phyloP scores from a whole-genome alignment of 2,113 vertebrate species.

The Dasyornis broadbenti region DNA sequence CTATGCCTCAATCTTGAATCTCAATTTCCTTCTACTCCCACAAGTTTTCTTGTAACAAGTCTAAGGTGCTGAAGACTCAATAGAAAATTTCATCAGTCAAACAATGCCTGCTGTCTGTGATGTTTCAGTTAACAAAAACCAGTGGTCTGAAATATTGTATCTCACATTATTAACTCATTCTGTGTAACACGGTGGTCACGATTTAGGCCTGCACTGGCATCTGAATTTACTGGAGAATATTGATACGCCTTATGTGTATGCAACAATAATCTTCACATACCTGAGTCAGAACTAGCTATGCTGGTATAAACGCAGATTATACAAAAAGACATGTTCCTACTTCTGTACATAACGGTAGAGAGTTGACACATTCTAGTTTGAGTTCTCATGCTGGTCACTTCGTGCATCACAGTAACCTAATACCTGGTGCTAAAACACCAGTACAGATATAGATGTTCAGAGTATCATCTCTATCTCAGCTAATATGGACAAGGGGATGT shows the following conservation, averaged over 20 bases:
- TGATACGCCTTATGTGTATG: background rate
- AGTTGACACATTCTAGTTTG: background rate
- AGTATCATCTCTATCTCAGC: background rate
- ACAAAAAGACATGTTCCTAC: background rate
- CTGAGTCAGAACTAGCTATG: background rate
- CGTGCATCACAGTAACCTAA: background rate
- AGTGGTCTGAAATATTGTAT: background rate
- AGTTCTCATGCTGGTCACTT: background rate
- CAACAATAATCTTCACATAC: background rate
- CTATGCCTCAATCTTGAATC: background rate
- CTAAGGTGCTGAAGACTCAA: background rate
- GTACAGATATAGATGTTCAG: background rate
- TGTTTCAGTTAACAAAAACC: background rate
- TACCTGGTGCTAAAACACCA: background rate
- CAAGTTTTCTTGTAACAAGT: background rate
- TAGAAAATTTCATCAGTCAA: background rate
- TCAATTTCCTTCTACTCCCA: background rate
- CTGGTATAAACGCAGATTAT: background rate
- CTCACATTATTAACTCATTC: background rate
- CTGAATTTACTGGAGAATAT: background rate
- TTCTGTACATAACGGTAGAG: background rate
- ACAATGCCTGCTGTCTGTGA: background rate
- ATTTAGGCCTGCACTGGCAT: background rate
- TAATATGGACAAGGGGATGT: background rate
- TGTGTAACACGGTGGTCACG: accelerated